These are phyloP conservation scores for Patagioenas fasciata DNA, from an alignment of 2,113 vertebrate genomes.

Conservation along the genomic window DNA sequence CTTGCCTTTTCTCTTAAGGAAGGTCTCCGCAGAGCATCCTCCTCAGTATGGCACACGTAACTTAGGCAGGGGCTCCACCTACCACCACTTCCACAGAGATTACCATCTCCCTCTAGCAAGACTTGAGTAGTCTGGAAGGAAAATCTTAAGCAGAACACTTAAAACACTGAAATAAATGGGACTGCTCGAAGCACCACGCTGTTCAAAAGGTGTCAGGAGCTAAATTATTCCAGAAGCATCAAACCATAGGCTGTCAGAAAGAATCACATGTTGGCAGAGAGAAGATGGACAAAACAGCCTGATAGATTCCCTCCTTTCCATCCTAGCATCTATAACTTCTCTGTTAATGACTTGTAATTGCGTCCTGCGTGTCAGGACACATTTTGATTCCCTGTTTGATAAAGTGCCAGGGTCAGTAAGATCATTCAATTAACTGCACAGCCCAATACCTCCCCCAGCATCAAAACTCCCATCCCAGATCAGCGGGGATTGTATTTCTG, in stretches of 20 bases:
- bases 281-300: background rate
- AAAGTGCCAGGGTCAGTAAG: background rate
- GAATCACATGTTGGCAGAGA: background rate
- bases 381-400: constrained; percentile 43
- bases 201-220: background rate
- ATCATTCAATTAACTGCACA: background rate
- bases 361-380: constrained; percentile 8
- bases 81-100: background rate
- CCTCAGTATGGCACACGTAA: fast-evolving
- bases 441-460: background rate
- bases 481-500: background rate
- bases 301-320: background rate
- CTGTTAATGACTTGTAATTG: constrained; percentile 46
- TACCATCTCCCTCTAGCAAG: background rate
- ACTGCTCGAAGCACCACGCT: background rate
- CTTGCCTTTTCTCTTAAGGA: background rate
- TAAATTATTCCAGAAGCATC: background rate
- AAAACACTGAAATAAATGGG: background rate
- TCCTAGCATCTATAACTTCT: constrained; percentile 26
- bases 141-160: background rate
- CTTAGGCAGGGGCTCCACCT: background rate
- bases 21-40: background rate
- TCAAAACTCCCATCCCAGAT: background rate
- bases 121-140: background rate
- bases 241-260: constrained; percentile 21